Percentiles rank a stretch among this genome's conserved stretches.
These are phyloP conservation scores for Ceratitis capitata DNA, from an alignment of 1,140 invertebrate species.

Conservation along the genomic window DNA sequence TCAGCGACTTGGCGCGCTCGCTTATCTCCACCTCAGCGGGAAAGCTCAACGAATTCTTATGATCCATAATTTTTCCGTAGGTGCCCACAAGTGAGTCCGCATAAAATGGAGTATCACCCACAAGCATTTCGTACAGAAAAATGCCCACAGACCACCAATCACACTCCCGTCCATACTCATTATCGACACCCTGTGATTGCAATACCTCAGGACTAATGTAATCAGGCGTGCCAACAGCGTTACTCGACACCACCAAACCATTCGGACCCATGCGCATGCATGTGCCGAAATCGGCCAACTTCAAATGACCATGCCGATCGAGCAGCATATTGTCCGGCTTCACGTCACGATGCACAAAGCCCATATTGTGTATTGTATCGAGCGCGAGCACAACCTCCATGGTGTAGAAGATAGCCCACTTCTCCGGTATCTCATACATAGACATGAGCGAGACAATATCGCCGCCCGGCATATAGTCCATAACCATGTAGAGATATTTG, in stretches of 20 bases:
- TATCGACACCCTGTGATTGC: slow-evolving; percentile 96
- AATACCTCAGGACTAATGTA: slow-evolving; percentile 99
- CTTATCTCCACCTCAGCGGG: slow-evolving; percentile 95
- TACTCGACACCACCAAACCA: slow-evolving; percentile 94
- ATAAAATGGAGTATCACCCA: slow-evolving; percentile 99
- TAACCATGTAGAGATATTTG: slow-evolving; percentile 99
- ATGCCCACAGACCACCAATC: slow-evolving; percentile 99
- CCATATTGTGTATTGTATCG: slow-evolving; percentile 98
- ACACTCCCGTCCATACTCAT: slow-evolving; percentile 94
- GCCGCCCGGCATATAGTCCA: slow-evolving; percentile 99
- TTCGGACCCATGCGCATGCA: slow-evolving; percentile 98
- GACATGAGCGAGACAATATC: slow-evolving; percentile 99
- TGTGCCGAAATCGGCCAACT: slow-evolving; percentile 98
- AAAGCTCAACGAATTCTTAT: slow-evolving; percentile 94
- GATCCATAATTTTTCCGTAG: slow-evolving; percentile 99
- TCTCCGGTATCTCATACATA: slow-evolving; percentile 98
- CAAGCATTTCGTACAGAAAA: slow-evolving; percentile 98
- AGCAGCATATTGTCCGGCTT: slow-evolving; percentile 99
- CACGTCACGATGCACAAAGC: slow-evolving; percentile 98
- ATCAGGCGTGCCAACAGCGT: slow-evolving; percentile 95
- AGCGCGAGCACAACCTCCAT: slow-evolving; percentile 98
- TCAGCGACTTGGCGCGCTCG: slow-evolving; percentile 89
- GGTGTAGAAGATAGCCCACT: slow-evolving; percentile 99
- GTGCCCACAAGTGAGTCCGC: slow-evolving; percentile 98
- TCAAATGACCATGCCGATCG: slow-evolving; percentile 94